Base-by-base conservation (phyloP, 2,888 invertebrate genomes). In the Zaprionus lineosus region DNA sequence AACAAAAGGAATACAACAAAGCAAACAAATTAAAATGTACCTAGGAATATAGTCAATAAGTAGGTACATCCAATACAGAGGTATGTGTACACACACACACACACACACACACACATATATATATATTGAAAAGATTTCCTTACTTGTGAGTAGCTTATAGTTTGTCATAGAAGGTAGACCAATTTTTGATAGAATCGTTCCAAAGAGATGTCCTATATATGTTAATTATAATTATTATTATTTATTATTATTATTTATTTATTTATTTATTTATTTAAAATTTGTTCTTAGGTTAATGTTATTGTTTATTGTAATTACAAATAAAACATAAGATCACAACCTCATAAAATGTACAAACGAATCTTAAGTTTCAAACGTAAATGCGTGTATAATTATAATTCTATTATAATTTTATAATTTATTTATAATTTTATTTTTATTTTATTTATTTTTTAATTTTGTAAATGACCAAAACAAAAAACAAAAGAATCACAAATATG, bases 51-150 rank as follows among this genome's bases (percentile, higher is more conserved):
- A 44, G 34, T 58, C 44, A 21, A 31, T 37, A 29, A 43, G 34
- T 40, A 52, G 21, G 18, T 33, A 24, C 12, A 46, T 5, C 2
- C 14, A 33, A 33, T 33, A 33, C 14, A 33, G 6, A 33, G 5
- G 2, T 2, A 48, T 21, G 28, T 36, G 29, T 7, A 15, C 29
- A 11, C 40, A 44, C 31, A 31, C 56, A 47, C 26, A 34, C 50
- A 55, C 19, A 19, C 3, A 46, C 3, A 48, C 16, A 29, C 29
- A 37, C 4, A 15, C 21, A 11, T 48, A 44, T 36, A 26, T 61
- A 47, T 26, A 33, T 55, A 55, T 19, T 31, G 40, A 36, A 53
- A 37, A 57, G 26, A 52, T 26, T 26, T 24, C 12, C 24, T 37
- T 9, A 40, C 21, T 47, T 34, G 12, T 41, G 15, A 16, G 11